Evolutionary conservation across 2,797 vertebrate species (phyloP), one percentile per base, ranked within the genome.

Genomic region (Protonibea diacanthus): DNA sequence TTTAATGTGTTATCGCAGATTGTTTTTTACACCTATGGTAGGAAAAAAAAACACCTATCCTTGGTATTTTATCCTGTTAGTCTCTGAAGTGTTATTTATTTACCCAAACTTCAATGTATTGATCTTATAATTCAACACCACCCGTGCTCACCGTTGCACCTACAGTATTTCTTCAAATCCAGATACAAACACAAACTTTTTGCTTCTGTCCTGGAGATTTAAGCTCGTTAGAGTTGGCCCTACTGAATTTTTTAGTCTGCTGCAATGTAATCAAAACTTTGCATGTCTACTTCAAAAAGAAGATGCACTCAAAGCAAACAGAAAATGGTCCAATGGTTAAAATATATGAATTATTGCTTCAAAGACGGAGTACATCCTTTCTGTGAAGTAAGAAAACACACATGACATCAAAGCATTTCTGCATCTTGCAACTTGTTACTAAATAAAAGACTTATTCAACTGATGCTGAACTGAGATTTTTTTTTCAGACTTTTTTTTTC

Each of bases 281-380:
- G 9, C 12, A 6, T 20, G 14, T 59, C 20, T 20, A 38, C 64
- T 73, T 72, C 2, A 85, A 78, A 82, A 38, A 45, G 20, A 55
- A 33, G 21, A 73, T 18, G 29, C 29, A 18, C 52, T 76, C 15
- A 71, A 51, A 74, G 62, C 56, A 81, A 71, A 63, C 18, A 68
- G n/a, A 79, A 79, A 82, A 64, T 49, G 25, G 11, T 76, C 58
- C 12, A n/a, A 20, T 33, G 38, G 57, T 84, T 76, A 33, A 74
- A 78, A 85, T 70, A 75, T 68, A 80, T 48, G 52, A 86, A 90
- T 79, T 14, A 62, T 52, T 69, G 53, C 69, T 84, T 85, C 74
- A 87, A 82, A 82, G 78, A 79, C 25, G 5, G 57, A 79, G 25
- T 33, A 25, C 27, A 44, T 71, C 14, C 47, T 13, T n/a, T 29